Base-by-base conservation (phyloP, 1,140 invertebrate genomes). In the Drosophila tropicalis region DNA sequence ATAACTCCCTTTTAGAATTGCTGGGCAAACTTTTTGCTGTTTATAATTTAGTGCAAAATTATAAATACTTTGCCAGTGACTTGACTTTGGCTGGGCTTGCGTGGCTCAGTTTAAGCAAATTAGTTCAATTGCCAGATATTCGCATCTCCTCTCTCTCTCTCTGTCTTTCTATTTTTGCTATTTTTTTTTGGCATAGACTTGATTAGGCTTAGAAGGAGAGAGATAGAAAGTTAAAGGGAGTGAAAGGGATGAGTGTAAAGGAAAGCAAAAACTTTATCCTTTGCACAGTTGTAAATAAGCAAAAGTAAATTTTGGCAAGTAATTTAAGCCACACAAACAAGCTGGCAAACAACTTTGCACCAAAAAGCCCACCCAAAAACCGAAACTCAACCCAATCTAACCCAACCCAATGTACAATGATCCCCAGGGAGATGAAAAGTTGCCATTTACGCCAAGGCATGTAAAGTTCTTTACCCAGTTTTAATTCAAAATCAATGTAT, bases 401-500 rank as follows among this genome's bases (percentile, higher is more conserved):
- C 41, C 41, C 17, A 51, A 51, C 44, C 44, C 44, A 51, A 51
- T 51, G 44, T 51, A 51, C 44, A 51, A 51, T 51, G 44, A 51
- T 51, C 44, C 44, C 44, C 19, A 51, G 44, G 44, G 44, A 51
- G 44, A 51, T 51, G 40, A 65, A 79, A 74, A 78, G 75, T 81
- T 81, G 76, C 79, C 70, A 87, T 79, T 77, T 70, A 82, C 79
- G 75, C 72, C 76, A 75, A 67, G 67, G 76, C 62, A 75, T 75
- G 67, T 68, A 76, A 87, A 87, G 61, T 87, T 87, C 83, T 77
- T 89, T 87, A 79, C 84, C 84, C 84, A 87, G 80, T 89, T 87
- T 87, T 87, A 87, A 87, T 87, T 87, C 83, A 87, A 87, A 87
- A 87, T 87, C 83, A 87, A 87, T 87, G 83, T 87, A 89, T 87